Evolutionary conservation across 2,113 vertebrate genomes (phyloP), one percentile per base, ranked within the genome.

Genomic region (Nettapus auritus): DNA sequence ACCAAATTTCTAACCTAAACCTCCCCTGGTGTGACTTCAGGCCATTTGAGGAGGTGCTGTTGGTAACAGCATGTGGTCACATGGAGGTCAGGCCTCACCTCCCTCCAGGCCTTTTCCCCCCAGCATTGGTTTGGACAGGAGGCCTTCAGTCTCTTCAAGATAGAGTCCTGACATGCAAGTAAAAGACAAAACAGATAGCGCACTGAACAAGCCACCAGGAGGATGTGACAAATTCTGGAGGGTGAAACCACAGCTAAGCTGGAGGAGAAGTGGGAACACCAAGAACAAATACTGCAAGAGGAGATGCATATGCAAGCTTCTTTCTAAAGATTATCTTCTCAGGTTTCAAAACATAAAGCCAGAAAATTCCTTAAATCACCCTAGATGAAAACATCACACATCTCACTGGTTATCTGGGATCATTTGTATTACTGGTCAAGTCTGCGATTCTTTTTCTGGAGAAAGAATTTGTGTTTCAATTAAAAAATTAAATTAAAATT

Each of bases 41-140:
- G 46, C 46, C 46, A 48, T 48, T 12, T 46, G 62, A 80, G 40
- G 26, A 57, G 48, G 26, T 56, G 34, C 31, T 84, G 34, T 62
- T 42, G 46, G 13, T 36, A 50, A 33, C 67, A 56, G 21, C 10
- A 3, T 1, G 0, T 21, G 31, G 15, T 62, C 2, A 5, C 21
- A 55, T 38, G 18, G 0, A 0, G 40, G 6, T 19, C 29, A 25
- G 62, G 28, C 17, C 36, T 22, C 29, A 55, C 4, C 21, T 26
- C 18, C 13, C 48, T 56, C 46, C 62, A 63, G 31, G 26, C 36
- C 17, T 34, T 48, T 67, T 21, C 21, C 21, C 46, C 7, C 34
- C 18, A 34, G 8, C 14, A 4, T 22, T 13, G 14, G 4, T 55
- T 60, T 48, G 73, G 31, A 28, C 18, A 38, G 55, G 12, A 44